Evolutionary conservation across 2,888 invertebrate genomes (phyloP).

Genomic region (Ecdyonurus torrentis): DNA sequence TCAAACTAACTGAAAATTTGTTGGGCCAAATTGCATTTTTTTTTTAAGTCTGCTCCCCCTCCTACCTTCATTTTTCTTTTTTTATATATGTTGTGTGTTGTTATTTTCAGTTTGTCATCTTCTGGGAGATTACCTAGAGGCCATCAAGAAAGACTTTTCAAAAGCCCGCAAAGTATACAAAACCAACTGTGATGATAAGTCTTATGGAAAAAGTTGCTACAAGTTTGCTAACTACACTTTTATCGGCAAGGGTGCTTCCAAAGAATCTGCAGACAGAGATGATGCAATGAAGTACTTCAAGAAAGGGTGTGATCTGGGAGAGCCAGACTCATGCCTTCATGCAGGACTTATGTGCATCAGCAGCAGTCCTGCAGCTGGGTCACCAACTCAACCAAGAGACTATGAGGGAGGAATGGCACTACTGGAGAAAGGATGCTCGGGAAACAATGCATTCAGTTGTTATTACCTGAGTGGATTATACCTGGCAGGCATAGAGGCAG

Average conservation of each 20-base stretch:
- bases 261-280: constrained; percentile 33
- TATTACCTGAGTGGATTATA: constrained; percentile 67
- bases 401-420: constrained; percentile 26
- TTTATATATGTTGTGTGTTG: too few relatives aligned
- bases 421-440: constrained; percentile 33
- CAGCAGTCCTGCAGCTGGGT: constrained; percentile 11
- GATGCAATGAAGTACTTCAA: constrained; percentile 54
- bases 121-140: constrained; percentile 79
- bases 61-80: too few relatives aligned
- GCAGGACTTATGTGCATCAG: constrained; percentile 48
- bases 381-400: not conserved
- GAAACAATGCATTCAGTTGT: constrained; percentile 50
- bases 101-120: constrained; percentile 77
- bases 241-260: constrained; percentile 42
- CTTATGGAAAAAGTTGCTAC: constrained; percentile 71
- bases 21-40: too few relatives aligned
- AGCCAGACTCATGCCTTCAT: constrained; percentile 54
- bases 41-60: too few relatives aligned
- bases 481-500: constrained; percentile 49
- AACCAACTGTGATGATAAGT: constrained; percentile 73
- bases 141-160: constrained; percentile 62
- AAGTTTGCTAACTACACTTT: constrained; percentile 64
- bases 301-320: constrained; percentile 58
- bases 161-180: constrained; percentile 69
- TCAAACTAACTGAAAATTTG: too few relatives aligned